These are phyloP conservation scores for Mobula birostris DNA, from an alignment of 2,113 vertebrate species.

Conservation along the genomic window DNA sequence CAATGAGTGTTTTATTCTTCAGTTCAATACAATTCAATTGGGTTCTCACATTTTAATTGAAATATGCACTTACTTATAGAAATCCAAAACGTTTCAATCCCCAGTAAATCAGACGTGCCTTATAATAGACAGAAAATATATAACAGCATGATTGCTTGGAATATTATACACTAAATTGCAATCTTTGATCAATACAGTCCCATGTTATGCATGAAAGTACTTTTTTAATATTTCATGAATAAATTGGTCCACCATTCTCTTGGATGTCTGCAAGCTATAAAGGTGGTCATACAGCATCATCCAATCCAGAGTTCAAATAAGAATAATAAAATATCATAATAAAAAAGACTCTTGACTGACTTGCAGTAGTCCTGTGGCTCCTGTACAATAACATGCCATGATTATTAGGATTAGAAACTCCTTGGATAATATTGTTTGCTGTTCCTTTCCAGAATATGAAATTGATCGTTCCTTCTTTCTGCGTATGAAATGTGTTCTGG, in stretches of 20 bases:
- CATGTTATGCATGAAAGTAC: background rate
- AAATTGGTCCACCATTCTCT: background rate
- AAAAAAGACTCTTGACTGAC: background rate
- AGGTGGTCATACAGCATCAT: background rate
- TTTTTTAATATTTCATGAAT: background rate
- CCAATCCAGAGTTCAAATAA: background rate
- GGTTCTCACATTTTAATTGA: background rate
- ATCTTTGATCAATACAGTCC: background rate
- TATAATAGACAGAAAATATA: background rate
- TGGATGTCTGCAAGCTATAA: background rate
- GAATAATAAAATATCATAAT: background rate
- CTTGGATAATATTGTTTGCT: background rate
- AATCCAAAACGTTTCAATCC: background rate
- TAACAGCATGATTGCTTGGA: background rate
- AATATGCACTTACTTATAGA: background rate
- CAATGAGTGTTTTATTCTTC: background rate
- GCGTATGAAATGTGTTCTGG: conserved; percentile 91
- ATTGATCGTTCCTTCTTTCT: conserved; percentile 87
- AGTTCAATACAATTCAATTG: background rate
- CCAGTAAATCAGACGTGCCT: background rate
- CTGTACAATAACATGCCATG: background rate
- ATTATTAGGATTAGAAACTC: background rate
- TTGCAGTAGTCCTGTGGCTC: background rate
- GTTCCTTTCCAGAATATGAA: conserved; percentile 74
- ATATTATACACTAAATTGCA: background rate